Conservation (phyloP, 2,113 vertebrate species). For the Romanogobio albipinnatus region DNA sequence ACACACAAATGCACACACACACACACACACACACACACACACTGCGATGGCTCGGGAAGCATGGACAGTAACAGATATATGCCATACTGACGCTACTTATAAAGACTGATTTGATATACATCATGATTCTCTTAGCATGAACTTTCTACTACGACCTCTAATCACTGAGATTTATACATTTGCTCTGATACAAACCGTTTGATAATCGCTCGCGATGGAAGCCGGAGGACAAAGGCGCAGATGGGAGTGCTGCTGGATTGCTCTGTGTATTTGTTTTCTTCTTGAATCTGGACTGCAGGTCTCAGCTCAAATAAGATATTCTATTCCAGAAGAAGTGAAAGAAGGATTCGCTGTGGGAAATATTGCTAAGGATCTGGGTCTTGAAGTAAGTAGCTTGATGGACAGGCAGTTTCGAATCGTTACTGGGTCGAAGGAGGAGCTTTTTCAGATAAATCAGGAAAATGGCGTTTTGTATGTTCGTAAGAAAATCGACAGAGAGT, state of each 20-base stretch:
- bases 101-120: too few relatives aligned
- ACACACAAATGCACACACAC: neutral
- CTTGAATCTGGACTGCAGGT: conserved; percentile 17
- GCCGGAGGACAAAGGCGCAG: conserved; percentile 33
- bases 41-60: neutral
- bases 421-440: conserved; percentile 56
- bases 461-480: conserved; percentile 68
- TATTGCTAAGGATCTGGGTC: conserved; percentile 62
- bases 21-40: neutral
- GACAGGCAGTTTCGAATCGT: conserved; percentile 56
- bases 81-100: too few relatives aligned
- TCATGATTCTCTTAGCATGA: rapidly evolving
- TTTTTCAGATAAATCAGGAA: conserved; percentile 64
- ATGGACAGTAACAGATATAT: too few relatives aligned
- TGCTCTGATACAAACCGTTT: neutral
- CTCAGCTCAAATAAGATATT: conserved; percentile 50
- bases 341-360: conserved; percentile 66
- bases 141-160: neutral
- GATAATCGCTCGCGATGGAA: conserved; percentile 8
- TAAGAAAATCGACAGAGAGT: conserved; percentile 58
- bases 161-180: neutral
- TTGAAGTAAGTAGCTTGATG: conserved; percentile 55
- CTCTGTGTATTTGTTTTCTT: conserved; percentile 14
- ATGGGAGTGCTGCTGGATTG: conserved; percentile 27
- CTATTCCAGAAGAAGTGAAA: conserved; percentile 67